Evolutionary conservation across 2,888 invertebrate species (phyloP).

Genomic region (Lymantria monacha): DNA sequence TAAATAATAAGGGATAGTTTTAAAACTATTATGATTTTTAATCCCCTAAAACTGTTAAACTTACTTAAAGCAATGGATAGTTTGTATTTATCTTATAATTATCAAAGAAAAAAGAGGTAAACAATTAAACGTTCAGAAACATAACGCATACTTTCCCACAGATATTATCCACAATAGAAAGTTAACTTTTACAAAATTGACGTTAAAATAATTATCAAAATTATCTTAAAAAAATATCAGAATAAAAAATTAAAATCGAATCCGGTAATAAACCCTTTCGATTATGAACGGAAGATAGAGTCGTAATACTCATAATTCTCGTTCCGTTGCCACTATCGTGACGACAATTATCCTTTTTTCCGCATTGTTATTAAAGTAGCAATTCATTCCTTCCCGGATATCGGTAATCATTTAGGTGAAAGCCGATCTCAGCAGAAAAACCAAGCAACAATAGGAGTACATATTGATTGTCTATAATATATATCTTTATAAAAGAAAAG

Average conservation of each 20-base stretch:
- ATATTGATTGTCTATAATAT: no score
- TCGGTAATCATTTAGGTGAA: constrained; percentile 69
- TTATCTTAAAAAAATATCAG: neutral
- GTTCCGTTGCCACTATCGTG: constrained; percentile 41
- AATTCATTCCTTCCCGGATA: constrained; percentile 75
- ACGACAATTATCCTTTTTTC: constrained; percentile 72
- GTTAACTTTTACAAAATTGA: neutral
- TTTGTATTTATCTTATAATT: neutral
- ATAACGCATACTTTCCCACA: neutral
- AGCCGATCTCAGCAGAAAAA: constrained; percentile 53
- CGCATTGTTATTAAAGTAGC: constrained; percentile 60
- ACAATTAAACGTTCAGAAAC: neutral
- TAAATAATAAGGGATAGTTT: no score
- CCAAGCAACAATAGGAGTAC: constrained; percentile 11
- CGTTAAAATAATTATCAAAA: constrained; percentile 1
- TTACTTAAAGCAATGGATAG: no score
- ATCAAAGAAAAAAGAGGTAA: neutral
- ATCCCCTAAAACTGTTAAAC: no score
- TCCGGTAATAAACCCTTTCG: constrained; percentile 25
- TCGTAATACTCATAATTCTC: constrained; percentile 24
- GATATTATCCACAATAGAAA: neutral
- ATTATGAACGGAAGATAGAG: constrained; percentile 23
- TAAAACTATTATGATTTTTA: no score
- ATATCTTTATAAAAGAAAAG: no score
- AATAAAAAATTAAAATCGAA: constrained; percentile 16